Base-by-base conservation (phyloP, 2,888 invertebrate species). In the Synergus laeviventris region DNA sequence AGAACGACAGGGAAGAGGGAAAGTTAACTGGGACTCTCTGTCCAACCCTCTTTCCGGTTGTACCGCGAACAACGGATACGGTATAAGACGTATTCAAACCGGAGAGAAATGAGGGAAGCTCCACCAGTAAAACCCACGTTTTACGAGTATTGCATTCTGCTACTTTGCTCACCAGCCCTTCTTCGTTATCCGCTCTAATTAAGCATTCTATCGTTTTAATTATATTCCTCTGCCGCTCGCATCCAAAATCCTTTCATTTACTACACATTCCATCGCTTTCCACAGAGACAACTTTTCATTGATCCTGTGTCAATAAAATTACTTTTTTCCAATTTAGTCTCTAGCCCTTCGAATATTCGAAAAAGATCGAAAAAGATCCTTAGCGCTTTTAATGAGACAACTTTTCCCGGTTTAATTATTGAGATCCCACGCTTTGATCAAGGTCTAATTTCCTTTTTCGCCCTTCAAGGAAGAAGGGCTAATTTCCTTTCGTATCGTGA, bases 161-260 rank as follows among this genome's bases (percentile, higher is more conserved):
- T 84, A 82, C 78, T 82, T 81, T 79, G 77, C 81, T 79, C 75
- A 73, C 76, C 79, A 78, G 73, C 75, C 77, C 76, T 73, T 76
- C 76, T 73, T 76, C 79, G 75, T 82, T 83, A 79, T 83, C 83
- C 85, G 83, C 85, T 83, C 85, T 88, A 87, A 87, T 87, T 86
- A 87, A 87, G 86, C 84, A 88, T 87, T 88, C 87, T 86, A 86
- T 86, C 83, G 84, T 85, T 88, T 85, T 86, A 87, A 87, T 88
- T 86, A 85, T 84, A 85, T 82, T 82, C 81, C 82, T 75, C 76
- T 76, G 81, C 79, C 64, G 79, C 77, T 64, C 73, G 77, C 79
- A 79, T 78, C 77, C 75, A 78, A 76, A 62, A 76, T 62, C 54
- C 77, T 31, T 31, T 31, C 5, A 31, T 31, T 31, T 31, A 5